phyloP scores from a whole-genome alignment of 2,113 vertebrate genomes.

The Ailurus styani region DNA sequence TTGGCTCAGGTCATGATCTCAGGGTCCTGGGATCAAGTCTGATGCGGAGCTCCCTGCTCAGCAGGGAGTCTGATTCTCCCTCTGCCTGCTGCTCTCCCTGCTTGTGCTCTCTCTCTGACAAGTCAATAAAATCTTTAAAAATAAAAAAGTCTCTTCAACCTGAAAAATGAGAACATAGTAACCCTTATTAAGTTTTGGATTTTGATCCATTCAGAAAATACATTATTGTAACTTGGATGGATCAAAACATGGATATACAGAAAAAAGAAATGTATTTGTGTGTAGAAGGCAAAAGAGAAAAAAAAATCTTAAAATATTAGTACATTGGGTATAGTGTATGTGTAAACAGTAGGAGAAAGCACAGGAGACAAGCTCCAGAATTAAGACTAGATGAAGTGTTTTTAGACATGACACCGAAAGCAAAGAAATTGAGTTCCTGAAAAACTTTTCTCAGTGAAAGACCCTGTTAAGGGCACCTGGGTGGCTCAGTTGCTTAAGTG shows the following conservation, averaged over 20 bases:
- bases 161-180: not conserved
- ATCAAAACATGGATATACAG: not conserved
- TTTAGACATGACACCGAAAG: not conserved
- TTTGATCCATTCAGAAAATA: not conserved
- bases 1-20: not conserved
- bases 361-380: not conserved
- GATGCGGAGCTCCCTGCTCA: no score
- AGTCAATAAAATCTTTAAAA: not conserved
- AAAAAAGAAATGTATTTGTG: not conserved
- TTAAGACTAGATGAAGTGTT: not conserved
- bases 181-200: not conserved
- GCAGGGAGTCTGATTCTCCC: not conserved
- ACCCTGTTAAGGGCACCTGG: not conserved
- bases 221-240: not conserved
- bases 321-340: not conserved
- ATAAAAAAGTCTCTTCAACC: not conserved
- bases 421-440: not conserved
- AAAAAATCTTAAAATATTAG: not conserved
- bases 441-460: not conserved
- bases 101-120: not conserved
- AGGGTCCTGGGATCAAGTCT: no score
- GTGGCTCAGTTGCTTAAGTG: no score
- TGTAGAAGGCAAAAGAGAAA: not conserved
- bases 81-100: not conserved
- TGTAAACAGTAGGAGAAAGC: not conserved